phyloP scores from a whole-genome alignment of 2,888 invertebrate species.

The Caenorhabditis parvicauda region DNA sequence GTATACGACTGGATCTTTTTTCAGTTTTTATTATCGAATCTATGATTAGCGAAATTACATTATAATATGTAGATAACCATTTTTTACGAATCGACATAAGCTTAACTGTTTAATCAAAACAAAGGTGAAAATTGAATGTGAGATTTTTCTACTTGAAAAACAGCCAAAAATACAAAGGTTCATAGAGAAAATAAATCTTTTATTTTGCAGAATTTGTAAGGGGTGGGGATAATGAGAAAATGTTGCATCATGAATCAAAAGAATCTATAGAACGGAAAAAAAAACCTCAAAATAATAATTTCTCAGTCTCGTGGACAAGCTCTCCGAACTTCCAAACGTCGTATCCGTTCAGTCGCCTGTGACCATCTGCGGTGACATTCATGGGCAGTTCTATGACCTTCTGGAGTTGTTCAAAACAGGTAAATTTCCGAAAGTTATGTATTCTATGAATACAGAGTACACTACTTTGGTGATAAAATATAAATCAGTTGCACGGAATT shows the following conservation, averaged over 20 bases:
- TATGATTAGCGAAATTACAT: too few relatives aligned
- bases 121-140: too few relatives aligned
- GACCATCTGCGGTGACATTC: constrained; percentile 98
- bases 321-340: constrained; percentile 93
- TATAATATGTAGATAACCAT: too few relatives aligned
- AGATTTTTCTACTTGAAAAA: too few relatives aligned
- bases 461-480: background rate
- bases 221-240: too few relatives aligned
- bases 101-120: too few relatives aligned
- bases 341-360: constrained; percentile 96
- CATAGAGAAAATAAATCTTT: too few relatives aligned
- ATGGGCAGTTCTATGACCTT: constrained; percentile 77
- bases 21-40: too few relatives aligned
- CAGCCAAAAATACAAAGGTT: too few relatives aligned
- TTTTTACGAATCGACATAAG: too few relatives aligned
- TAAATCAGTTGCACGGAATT: background rate
- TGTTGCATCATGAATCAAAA: background rate
- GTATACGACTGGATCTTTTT: too few relatives aligned
- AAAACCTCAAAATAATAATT: background rate
- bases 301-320: constrained; percentile 65
- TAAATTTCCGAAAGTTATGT: constrained; percentile 5
- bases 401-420: constrained; percentile 89
- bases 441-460: background rate
- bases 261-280: background rate
- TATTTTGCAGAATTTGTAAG: too few relatives aligned